Percentiles rank a stretch among this genome's conserved stretches.
These are phyloP conservation scores for Amphimedon queenslandica DNA, from an alignment of 37 sponge, comb jelly and placozoan species.

Conservation along the genomic window DNA sequence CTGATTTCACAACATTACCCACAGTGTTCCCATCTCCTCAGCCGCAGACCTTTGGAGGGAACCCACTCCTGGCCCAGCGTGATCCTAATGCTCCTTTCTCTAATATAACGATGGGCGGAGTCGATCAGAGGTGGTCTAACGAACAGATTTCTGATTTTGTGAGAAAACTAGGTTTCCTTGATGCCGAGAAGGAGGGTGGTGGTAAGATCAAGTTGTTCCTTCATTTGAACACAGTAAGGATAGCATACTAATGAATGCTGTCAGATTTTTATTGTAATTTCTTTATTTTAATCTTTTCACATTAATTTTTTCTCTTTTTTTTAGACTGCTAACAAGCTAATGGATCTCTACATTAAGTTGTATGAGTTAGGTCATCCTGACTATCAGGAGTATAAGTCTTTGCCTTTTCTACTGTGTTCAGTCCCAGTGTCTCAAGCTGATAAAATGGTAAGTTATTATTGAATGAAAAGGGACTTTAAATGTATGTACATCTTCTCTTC, in stretches of 20 bases:
- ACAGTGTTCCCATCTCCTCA: background rate
- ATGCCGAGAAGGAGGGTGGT: constrained; percentile 58
- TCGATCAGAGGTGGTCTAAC: constrained; percentile 37
- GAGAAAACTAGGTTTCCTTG: constrained; percentile 82
- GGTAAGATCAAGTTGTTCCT: constrained; percentile 47
- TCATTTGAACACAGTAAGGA: constrained; percentile 37
- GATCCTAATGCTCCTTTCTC: background rate
- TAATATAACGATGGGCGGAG: background rate
- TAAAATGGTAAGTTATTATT: constrained; percentile 17
- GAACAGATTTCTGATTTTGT: constrained; percentile 86
- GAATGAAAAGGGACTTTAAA: background rate
- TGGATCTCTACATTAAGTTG: constrained; percentile 44
- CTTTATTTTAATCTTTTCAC: background rate
- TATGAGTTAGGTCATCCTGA: constrained; percentile 58
- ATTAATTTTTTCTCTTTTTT: background rate
- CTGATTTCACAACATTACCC: background rate
- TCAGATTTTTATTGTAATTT: background rate
- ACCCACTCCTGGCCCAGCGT: background rate
- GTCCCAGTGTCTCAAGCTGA: constrained; percentile 10
- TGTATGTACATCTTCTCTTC: background rate
- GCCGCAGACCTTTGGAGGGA: background rate
- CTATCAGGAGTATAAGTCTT: constrained; percentile 6
- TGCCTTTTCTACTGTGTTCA: constrained; percentile 16
- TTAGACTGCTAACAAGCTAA: constrained; percentile 53
- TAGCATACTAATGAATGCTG: too few relatives aligned